Percentiles rank a stretch among this genome's conserved stretches.
Evolutionary conservation across 2,888 invertebrate genomes (phyloP).

Genomic region (Habroteleia sp.): DNA sequence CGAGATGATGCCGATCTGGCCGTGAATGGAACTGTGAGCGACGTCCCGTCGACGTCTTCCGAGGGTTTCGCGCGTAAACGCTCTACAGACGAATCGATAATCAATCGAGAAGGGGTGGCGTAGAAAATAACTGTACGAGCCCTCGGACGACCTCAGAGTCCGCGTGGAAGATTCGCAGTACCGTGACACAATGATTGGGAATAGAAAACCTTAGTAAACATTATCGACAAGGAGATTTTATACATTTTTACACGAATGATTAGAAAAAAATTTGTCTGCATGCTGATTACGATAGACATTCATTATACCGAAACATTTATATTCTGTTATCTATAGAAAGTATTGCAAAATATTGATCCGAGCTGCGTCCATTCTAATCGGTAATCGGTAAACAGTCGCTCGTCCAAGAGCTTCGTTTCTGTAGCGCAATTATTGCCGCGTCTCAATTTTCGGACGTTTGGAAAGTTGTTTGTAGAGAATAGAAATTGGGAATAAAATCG

Average conservation of each 20-base stretch:
- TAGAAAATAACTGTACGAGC: constrained; percentile 33
- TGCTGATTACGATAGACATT: constrained; percentile 61
- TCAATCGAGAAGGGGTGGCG: constrained; percentile 12
- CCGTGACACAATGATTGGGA: constrained; percentile 33
- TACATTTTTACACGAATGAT: constrained; percentile 52
- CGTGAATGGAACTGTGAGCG: too few relatives aligned
- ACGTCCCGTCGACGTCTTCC: not conserved
- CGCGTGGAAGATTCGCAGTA: not conserved
- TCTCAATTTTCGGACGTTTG: constrained; percentile 68
- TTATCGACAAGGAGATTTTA: constrained; percentile 37
- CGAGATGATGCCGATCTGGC: constrained; percentile 68
- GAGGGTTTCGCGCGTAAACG: constrained; percentile 12
- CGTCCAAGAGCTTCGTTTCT: constrained; percentile 37
- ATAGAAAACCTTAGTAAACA: constrained; percentile 55
- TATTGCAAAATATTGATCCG: constrained; percentile 56
- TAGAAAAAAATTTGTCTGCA: constrained; percentile 51
- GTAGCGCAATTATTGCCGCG: constrained; percentile 63
- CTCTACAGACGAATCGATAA: constrained; percentile 25
- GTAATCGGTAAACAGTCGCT: constrained; percentile 43
- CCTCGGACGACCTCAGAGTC: constrained; percentile 1
- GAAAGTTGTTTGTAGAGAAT: constrained; percentile 69
- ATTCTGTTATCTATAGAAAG: constrained; percentile 56
- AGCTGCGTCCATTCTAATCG: constrained; percentile 57
- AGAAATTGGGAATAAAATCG: constrained; percentile 70
- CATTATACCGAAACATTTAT: constrained; percentile 63